A percentile compares a stretch with the other conserved stretches of the same genome.
Conservation (phyloP, 2,113 vertebrate genomes). For the Tapirus terrestris region DNA sequence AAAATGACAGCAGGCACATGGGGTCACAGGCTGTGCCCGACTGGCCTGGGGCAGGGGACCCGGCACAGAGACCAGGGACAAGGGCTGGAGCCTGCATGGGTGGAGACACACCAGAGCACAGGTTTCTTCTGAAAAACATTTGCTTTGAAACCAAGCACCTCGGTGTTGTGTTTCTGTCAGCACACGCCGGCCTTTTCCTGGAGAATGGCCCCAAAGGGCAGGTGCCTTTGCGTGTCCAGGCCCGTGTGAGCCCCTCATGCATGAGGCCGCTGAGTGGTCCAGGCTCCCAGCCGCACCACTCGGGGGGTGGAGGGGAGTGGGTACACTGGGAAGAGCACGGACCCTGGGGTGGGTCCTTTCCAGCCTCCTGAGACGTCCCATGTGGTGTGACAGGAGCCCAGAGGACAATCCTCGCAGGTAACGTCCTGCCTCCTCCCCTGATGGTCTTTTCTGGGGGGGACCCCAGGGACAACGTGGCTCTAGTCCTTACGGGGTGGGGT, state of each 20-base stretch:
- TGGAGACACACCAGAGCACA: accelerated
- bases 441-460: too few species aligned
- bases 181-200: not conserved
- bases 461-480: too few species aligned
- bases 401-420: not conserved
- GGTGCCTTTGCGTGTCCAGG: accelerated
- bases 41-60: accelerated
- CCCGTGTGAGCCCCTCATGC: not conserved
- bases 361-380: not conserved
- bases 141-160: not conserved
- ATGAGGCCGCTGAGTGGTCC: not conserved
- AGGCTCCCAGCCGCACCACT: not conserved
- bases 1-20: not conserved
- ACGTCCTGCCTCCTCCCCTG: not conserved
- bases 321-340: accelerated
- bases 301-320: accelerated
- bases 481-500: too few species aligned
- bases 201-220: not conserved
- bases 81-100: not conserved
- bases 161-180: not conserved
- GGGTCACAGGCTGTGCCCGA: not conserved
- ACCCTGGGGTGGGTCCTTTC: not conserved
- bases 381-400: not conserved
- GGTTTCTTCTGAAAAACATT: not conserved
- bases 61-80: accelerated